Evolutionary conservation across 2,797 vertebrate species (phyloP).

Genomic region (Lithobates sylvaticus): DNA sequence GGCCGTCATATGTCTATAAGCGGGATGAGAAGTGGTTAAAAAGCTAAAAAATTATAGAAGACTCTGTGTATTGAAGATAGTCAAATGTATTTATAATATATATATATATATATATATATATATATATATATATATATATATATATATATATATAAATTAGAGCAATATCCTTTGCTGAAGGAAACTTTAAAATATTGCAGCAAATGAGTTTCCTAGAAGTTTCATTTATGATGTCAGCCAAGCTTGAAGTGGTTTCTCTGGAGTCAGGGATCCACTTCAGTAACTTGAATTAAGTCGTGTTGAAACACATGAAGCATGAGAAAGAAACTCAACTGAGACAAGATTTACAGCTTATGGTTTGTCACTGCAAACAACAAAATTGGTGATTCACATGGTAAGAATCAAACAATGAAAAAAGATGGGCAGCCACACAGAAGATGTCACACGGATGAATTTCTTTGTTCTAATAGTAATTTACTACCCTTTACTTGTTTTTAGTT

Average conservation of each 20-base stretch:
- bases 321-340: conserved; percentile 51
- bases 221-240: conserved; percentile 56
- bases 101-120: conserved; percentile 16
- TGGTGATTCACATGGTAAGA: conserved; percentile 34
- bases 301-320: conserved; percentile 55
- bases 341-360: conserved; percentile 53
- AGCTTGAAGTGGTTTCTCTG: conserved; percentile 56
- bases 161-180: conserved; percentile 19
- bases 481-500: neutral
- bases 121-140: conserved; percentile 10
- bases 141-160: conserved; percentile 26
- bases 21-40: neutral
- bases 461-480: neutral
- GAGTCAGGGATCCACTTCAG: conserved; percentile 59
- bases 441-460: neutral
- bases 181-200: conserved; percentile 31
- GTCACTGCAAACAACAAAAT: conserved; percentile 53
- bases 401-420: conserved; percentile 36
- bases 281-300: conserved; percentile 60
- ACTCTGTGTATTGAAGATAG: conserved; percentile 23
- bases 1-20: no score
- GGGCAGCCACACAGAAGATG: conserved; percentile 14
- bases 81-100: conserved; percentile 9
- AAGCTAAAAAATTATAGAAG: conserved; percentile 12
- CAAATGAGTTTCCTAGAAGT: conserved; percentile 43